Evolutionary conservation across 1,140 invertebrate genomes (phyloP), one percentile per base, ranked within the genome.

Genomic region (Campodea augens): DNA sequence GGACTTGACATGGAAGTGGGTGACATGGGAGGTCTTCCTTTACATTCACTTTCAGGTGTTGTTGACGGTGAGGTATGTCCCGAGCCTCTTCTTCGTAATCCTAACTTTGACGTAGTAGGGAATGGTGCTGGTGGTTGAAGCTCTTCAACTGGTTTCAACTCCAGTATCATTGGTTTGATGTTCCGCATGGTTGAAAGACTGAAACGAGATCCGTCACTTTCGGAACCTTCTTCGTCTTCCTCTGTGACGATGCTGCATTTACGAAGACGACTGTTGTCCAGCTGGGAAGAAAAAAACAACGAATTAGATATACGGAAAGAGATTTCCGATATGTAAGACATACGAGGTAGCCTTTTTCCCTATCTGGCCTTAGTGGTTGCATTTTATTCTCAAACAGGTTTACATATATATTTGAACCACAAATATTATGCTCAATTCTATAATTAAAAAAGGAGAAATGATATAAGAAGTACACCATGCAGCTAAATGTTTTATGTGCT

Each of bases 181-280:
- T n/a, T n/a, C n/a, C n/a, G n/a, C n/a, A n/a, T n/a, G n/a, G n/a
- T n/a, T n/a, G n/a, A n/a, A n/a, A n/a, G n/a, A n/a, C n/a, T n/a
- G n/a, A n/a, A n/a, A n/a, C n/a, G n/a, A n/a, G n/a, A n/a, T n/a
- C n/a, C n/a, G n/a, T n/a, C n/a, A n/a, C n/a, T n/a, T n/a, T n/a
- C n/a, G n/a, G n/a, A n/a, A n/a, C n/a, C n/a, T 53, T 80, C 78
- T 52, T 83, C 81, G 52, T 86, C 81, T 55, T 84, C 83, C 61
- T 86, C 84, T 51, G 77, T 77, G 5, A 88, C 85, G 52, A 89
- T 87, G 53, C 81, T 85, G 63, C 84, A 90, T 57, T 90, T 88
- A 38, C 84, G 69, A 25, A 73, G 73, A 39, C 83, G 64, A 38
- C 58, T 46, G 41, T 60, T 66, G 63, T 67, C 51, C 13, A 58